A percentile compares a stretch with the other conserved stretches of the same genome.
These are phyloP conservation scores for Clarias fuscus DNA, from an alignment of 2,797 vertebrate genomes.

Conservation along the genomic window DNA sequence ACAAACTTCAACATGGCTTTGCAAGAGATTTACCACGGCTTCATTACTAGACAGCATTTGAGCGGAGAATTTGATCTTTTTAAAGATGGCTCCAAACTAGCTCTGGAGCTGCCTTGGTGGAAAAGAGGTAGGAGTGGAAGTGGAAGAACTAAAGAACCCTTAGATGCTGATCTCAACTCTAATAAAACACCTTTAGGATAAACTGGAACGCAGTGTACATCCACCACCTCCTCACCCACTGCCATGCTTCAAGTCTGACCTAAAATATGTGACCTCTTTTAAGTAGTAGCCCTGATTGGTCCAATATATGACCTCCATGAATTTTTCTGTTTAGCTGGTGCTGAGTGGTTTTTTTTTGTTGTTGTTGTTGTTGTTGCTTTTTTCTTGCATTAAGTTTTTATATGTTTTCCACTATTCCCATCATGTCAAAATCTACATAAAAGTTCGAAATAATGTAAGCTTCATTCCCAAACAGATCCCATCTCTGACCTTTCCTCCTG, in stretches of 20 bases:
- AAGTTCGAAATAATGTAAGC: neutral
- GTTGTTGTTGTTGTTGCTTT: neutral
- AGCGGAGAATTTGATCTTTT: too few species aligned
- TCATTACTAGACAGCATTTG: too few species aligned
- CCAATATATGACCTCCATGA: neutral
- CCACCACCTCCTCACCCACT: too few species aligned
- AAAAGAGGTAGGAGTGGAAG: too few species aligned
- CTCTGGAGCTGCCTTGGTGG: too few species aligned
- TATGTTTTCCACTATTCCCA: neutral
- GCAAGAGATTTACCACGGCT: too few species aligned
- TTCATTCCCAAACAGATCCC: neutral
- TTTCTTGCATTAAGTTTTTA: neutral
- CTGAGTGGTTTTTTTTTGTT: neutral
- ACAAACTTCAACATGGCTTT: too few species aligned
- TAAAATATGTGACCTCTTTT: neutral
- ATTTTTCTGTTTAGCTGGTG: neutral
- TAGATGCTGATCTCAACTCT: too few species aligned
- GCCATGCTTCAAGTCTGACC: neutral
- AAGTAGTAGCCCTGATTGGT: neutral
- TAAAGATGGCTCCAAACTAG: too few species aligned
- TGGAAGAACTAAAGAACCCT: too few species aligned
- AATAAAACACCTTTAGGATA: too few species aligned
- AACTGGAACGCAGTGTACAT: too few species aligned
- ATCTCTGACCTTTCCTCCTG: conserved; percentile 89
- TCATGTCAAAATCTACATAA: neutral